These are phyloP conservation scores for Ammodytes marinus DNA, from an alignment of 2,113 vertebrate species.

Conservation along the genomic window DNA sequence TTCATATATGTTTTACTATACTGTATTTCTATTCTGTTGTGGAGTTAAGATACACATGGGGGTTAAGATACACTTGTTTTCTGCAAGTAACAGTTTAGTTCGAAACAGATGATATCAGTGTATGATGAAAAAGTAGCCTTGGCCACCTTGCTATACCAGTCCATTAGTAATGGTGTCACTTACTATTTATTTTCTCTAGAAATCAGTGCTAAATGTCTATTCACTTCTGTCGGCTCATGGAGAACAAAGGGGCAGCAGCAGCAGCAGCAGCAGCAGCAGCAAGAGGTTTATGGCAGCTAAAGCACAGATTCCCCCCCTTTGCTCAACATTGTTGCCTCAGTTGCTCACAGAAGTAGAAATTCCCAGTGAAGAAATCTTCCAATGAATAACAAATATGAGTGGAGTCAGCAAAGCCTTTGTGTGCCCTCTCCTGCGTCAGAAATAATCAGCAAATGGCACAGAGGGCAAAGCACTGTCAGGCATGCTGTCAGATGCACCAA, in stretches of 20 bases:
- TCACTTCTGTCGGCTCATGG: conserved; percentile 10
- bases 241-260: neutral
- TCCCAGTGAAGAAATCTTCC: conserved; percentile 15
- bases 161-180: neutral
- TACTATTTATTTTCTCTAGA: neutral
- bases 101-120: neutral
- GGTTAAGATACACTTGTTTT: too few species aligned
- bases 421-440: conserved; percentile 52
- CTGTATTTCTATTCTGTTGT: neutral
- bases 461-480: conserved; percentile 69
- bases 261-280: neutral
- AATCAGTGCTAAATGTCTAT: neutral
- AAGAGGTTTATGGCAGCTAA: conserved; percentile 26
- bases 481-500: conserved; percentile 69
- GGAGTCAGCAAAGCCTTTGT: conserved; percentile 77
- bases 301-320: conserved; percentile 9
- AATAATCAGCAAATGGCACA: conserved; percentile 55
- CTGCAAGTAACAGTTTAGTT: neutral
- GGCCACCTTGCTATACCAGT: neutral
- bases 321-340: conserved; percentile 40
- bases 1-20: neutral
- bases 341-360: conserved; percentile 44
- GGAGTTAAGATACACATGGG: neutral
- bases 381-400: conserved; percentile 53
- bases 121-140: neutral